These are phyloP conservation scores for Coelinius sp. DNA, from an alignment of 2,888 invertebrate species.

Conservation along the genomic window DNA sequence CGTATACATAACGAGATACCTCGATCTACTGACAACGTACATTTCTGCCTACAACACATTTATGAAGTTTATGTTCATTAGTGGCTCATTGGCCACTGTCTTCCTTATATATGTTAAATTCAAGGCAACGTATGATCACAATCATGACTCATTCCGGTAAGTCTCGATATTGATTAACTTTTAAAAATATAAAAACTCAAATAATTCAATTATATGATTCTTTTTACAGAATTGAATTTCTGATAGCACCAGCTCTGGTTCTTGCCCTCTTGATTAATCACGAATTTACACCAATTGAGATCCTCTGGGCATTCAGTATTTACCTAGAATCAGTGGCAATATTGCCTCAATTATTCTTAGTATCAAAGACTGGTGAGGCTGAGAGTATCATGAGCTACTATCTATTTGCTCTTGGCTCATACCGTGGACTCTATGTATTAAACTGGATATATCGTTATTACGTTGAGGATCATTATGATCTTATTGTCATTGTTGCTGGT, in stretches of 20 bases:
- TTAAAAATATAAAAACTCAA: no score
- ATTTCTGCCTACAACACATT: conserved; percentile 95
- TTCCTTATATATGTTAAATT: conserved; percentile 98
- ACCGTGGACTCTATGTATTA: conserved; percentile 91
- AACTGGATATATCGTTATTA: conserved; percentile 98
- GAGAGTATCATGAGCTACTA: conserved; percentile 99
- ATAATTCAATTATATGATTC: no score
- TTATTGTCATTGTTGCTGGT: conserved; percentile 97
- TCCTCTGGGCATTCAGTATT: conserved; percentile 99
- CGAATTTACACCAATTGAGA: conserved; percentile 94
- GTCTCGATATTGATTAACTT: background rate
- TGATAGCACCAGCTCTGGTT: conserved; percentile 88
- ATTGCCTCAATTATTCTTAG: conserved; percentile 97
- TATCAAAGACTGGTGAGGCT: conserved; percentile 99
- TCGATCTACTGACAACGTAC: conserved; percentile 95
- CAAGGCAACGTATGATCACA: conserved; percentile 96
- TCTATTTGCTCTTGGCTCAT: conserved; percentile 91
- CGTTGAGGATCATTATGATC: conserved; percentile 93
- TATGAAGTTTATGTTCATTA: conserved; percentile 96
- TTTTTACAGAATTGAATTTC: conserved; percentile 90
- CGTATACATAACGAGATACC: conserved; percentile 93
- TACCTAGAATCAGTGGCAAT: conserved; percentile 99
- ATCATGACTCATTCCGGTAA: conserved; percentile 95
- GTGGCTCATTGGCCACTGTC: conserved; percentile 89
- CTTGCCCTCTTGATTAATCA: conserved; percentile 94